Percentiles rank a stretch among this genome's conserved stretches.
phyloP scores from a whole-genome alignment of 1,140 invertebrate species.

The Drosophila rufa region DNA sequence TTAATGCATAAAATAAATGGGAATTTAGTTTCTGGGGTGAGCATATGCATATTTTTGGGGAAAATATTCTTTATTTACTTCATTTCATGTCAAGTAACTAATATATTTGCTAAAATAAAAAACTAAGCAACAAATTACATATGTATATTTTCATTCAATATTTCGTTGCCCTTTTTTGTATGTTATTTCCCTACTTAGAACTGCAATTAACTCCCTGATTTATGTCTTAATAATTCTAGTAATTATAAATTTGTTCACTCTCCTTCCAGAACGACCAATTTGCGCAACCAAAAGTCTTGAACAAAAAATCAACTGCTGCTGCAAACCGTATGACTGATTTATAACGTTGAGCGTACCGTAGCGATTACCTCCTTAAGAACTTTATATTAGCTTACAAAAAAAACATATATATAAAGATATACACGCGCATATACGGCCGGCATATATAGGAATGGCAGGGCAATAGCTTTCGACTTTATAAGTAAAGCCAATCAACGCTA shows the following conservation, averaged over 20 bases:
- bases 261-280: conserved; percentile 73
- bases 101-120: neutral
- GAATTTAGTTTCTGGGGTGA: neutral
- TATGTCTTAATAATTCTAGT: neutral
- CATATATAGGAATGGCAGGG: conserved; percentile 32
- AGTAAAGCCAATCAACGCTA: conserved; percentile 25
- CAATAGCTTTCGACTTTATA: conserved; percentile 27
- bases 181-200: neutral
- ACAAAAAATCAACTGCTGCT: conserved; percentile 64
- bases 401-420: conserved; percentile 14
- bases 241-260: neutral
- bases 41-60: too few relatives aligned
- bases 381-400: conserved; percentile 39
- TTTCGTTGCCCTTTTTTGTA: neutral
- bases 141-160: too few relatives aligned
- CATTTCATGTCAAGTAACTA: neutral
- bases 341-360: conserved; percentile 47
- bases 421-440: conserved; percentile 18
- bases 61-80: too few relatives aligned
- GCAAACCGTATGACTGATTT: conserved; percentile 80
- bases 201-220: neutral
- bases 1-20: conserved; percentile 5
- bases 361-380: conserved; percentile 61
- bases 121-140: neutral
- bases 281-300: conserved; percentile 74